Evolutionary conservation across 2,888 invertebrate genomes (phyloP).

Genomic region (Tipula confusa): DNA sequence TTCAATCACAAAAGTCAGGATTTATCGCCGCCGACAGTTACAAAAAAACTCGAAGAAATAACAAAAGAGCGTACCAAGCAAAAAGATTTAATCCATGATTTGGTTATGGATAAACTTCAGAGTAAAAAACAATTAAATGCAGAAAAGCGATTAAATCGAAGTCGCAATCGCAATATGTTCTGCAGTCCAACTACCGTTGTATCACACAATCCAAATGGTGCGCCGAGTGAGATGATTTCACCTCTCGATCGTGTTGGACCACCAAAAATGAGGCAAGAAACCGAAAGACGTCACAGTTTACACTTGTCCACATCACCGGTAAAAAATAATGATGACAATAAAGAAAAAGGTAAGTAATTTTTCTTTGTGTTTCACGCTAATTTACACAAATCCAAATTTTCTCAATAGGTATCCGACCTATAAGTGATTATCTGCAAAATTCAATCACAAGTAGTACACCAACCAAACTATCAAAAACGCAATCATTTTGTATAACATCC

Average conservation of each 20-base stretch:
- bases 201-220: constrained; percentile 35
- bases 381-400: not conserved
- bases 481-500: constrained; percentile 42
- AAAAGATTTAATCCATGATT: constrained; percentile 75
- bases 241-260: constrained; percentile 36
- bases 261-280: constrained; percentile 30
- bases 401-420: not conserved
- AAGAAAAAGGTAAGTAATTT: not conserved
- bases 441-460: not conserved
- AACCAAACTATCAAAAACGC: constrained; percentile 46
- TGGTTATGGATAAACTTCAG: constrained; percentile 74
- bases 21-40: constrained; percentile 55
- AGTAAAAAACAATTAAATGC: constrained; percentile 62
- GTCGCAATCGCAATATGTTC: constrained; percentile 51
- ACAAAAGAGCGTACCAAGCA: constrained; percentile 76
- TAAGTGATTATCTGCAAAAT: not conserved
- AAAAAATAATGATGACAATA: not conserved
- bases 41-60: constrained; percentile 68
- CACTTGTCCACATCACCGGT: not conserved
- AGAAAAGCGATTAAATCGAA: constrained; percentile 58
- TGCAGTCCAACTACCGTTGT: constrained; percentile 39
- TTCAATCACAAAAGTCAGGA: constrained; percentile 40
- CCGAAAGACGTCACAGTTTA: constrained; percentile 7
- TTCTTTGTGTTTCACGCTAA: not conserved
- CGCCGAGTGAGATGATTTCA: constrained; percentile 37